Evolutionary conservation across 2,113 vertebrate species (phyloP).

Genomic region (Hydropotes inermis): DNA sequence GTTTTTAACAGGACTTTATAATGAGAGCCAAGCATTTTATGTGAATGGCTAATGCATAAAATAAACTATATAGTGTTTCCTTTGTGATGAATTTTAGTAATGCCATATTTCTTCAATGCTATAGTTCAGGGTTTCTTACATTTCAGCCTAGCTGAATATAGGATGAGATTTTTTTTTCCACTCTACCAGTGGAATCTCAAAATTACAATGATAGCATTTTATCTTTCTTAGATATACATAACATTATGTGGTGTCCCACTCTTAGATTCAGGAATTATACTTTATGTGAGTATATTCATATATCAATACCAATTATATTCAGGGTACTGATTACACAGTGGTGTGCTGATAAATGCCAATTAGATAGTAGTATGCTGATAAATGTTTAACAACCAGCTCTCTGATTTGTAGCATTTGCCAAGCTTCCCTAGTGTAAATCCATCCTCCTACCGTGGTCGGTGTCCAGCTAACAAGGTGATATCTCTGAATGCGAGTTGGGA

Average conservation of each 20-base stretch:
- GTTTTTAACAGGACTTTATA: neutral
- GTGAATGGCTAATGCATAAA: neutral
- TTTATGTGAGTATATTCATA: neutral
- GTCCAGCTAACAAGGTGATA: neutral
- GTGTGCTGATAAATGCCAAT: neutral
- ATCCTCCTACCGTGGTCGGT: neutral
- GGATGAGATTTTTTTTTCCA: neutral
- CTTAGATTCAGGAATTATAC: neutral
- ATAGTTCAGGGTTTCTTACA: neutral
- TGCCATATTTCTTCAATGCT: neutral
- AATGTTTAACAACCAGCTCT: neutral
- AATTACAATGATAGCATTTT: neutral
- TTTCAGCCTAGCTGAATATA: neutral
- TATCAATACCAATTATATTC: neutral
- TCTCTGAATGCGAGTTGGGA: neutral
- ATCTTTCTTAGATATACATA: neutral
- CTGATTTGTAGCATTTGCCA: neutral
- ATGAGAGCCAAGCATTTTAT: neutral
- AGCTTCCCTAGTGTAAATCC: neutral
- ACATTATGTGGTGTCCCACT: neutral
- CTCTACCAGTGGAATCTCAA: neutral
- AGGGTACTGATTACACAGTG: neutral
- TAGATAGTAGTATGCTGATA: neutral
- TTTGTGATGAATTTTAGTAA: neutral
- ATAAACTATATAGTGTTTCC: neutral